phyloP scores from a whole-genome alignment of 1,140 invertebrate genomes.

The Magallana gigas region DNA sequence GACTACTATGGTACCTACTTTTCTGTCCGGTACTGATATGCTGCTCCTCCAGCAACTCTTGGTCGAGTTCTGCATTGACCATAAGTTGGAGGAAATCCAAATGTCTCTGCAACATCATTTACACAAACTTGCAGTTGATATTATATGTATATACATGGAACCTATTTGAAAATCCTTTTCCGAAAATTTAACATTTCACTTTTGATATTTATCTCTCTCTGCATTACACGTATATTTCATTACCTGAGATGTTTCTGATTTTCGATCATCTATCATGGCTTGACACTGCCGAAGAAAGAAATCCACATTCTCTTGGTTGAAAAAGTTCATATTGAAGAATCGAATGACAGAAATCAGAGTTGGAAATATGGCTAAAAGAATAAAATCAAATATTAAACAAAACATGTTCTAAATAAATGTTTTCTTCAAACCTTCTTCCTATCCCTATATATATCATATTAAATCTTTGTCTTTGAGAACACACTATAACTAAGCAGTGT shows the following conservation, averaged over 20 bases:
- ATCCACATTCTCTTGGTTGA: neutral
- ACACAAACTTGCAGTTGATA: no score
- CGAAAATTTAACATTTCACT: no score
- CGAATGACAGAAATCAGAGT: neutral
- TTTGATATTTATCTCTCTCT: no score
- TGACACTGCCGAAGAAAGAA: conserved; percentile 35
- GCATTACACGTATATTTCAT: no score
- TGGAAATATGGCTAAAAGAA: conserved; percentile 35
- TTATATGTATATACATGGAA: neutral
- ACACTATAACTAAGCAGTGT: no score
- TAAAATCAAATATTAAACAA: neutral
- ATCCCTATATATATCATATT: no score
- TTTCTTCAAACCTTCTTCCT: no score
- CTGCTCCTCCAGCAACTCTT: neutral
- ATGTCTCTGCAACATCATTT: conserved; percentile 16
- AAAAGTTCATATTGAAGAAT: conserved; percentile 16
- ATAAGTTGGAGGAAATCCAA: conserved; percentile 50
- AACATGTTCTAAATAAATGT: no score
- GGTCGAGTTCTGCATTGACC: conserved; percentile 51
- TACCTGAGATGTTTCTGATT: neutral
- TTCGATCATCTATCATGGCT: conserved; percentile 14
- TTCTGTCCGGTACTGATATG: neutral
- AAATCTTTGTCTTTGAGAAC: no score
- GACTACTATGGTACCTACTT: neutral
- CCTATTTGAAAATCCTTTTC: neutral